Percentiles rank a stretch among this genome's conserved stretches.
Conservation (phyloP, 2,888 invertebrate species). For the Empis stercorea region DNA sequence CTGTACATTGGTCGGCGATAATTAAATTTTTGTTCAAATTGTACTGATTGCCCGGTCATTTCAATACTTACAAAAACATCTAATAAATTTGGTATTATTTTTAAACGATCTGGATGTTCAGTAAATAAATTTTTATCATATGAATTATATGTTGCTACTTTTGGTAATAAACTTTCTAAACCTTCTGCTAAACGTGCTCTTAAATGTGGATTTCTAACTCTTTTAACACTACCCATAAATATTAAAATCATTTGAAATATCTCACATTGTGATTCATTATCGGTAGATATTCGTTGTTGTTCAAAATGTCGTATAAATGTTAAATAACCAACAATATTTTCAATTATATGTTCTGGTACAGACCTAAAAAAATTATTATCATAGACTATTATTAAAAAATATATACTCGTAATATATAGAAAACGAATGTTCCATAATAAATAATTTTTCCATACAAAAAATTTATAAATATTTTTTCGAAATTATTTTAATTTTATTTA, state of each 20-base stretch:
- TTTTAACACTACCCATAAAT: slow-evolving; percentile 73
- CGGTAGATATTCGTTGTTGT: slow-evolving; percentile 49
- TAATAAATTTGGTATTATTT: slow-evolving; percentile 68
- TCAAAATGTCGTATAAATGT: slow-evolving; percentile 58
- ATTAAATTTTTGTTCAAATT: slow-evolving; percentile 94
- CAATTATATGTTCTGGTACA: slow-evolving; percentile 81
- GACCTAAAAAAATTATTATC: too few relatives aligned
- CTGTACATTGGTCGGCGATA: slow-evolving; percentile 91
- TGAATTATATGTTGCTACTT: slow-evolving; percentile 33
- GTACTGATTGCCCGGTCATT: slow-evolving; percentile 91
- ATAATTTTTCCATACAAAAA: too few relatives aligned
- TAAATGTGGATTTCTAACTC: slow-evolving; percentile 83
- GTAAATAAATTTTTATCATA: slow-evolving; percentile 46
- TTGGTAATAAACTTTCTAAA: slow-evolving; percentile 73
- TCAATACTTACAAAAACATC: slow-evolving; percentile 95
- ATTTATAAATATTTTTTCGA: too few relatives aligned
- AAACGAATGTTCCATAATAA: too few relatives aligned
- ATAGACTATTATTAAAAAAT: slow-evolving; percentile 12
- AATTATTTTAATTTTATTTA: slow-evolving; percentile 22
- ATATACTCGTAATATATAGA: too few relatives aligned
- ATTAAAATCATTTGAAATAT: slow-evolving; percentile 67
- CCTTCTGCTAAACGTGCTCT: slow-evolving; percentile 83
- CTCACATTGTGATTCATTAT: slow-evolving; percentile 49
- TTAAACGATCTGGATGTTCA: slow-evolving; percentile 56
- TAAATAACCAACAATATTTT: slow-evolving; percentile 73